phyloP scores from a whole-genome alignment of 1,140 invertebrate species.

The Cyclargus thomasi region DNA sequence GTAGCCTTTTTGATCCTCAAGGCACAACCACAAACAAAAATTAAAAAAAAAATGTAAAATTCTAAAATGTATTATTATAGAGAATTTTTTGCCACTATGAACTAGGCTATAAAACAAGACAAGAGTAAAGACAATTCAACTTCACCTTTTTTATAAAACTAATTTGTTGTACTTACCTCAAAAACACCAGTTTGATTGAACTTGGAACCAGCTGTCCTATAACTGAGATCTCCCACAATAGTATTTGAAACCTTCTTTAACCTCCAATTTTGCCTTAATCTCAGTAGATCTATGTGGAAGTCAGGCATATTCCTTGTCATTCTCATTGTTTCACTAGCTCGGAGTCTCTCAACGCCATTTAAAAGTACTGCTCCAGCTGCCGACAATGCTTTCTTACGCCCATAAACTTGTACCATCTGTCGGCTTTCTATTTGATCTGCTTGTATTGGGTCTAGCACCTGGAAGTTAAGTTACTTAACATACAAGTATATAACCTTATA shows the following conservation, averaged over 20 bases:
- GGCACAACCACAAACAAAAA: too few species aligned
- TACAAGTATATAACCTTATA: too few species aligned
- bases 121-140: too few species aligned
- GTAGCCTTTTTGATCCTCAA: too few species aligned
- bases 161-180: constrained; percentile 85
- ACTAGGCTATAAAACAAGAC: too few species aligned
- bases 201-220: constrained; percentile 93
- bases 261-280: constrained; percentile 94
- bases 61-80: too few species aligned
- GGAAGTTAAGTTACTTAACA: neutral
- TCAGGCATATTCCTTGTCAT: constrained; percentile 86
- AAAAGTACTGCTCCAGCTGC: constrained; percentile 88
- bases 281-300: constrained; percentile 94
- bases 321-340: constrained; percentile 84
- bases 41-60: too few species aligned
- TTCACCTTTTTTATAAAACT: too few species aligned
- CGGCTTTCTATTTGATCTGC: constrained; percentile 89
- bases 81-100: too few species aligned
- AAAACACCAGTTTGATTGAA: constrained; percentile 95
- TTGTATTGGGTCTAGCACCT: constrained; percentile 89
- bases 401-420: constrained; percentile 91
- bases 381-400: constrained; percentile 92
- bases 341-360: constrained; percentile 89
- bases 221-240: constrained; percentile 97
- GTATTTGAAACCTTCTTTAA: constrained; percentile 96